Evolutionary conservation across 2,888 invertebrate genomes (phyloP), one percentile per base, ranked within the genome.

Genomic region (Chloroclystis v-ata): DNA sequence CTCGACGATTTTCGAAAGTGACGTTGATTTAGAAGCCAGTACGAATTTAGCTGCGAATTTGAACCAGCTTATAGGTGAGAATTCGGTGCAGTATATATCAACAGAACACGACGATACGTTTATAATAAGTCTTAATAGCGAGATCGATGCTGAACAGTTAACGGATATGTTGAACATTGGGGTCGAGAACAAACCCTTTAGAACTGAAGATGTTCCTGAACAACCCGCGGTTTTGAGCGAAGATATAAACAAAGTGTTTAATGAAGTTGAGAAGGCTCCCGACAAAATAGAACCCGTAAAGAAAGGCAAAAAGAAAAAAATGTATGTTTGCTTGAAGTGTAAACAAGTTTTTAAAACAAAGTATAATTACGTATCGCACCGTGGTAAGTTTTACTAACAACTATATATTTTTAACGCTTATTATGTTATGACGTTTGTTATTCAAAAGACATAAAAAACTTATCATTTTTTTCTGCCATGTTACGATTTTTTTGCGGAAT

Each of bases 101-200:
- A 86, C 87, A 0, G 87, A 87, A 47, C 78, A 87, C 8, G 87
- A 86, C 49, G 87, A 87, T 50, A 87, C 83, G 0, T 87, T 87
- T 58, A 86, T 87, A 20, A 87, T 87, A 37, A 85, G 83, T 65
- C 69, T 87, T 10, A 80, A 82, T 45, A 84, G 82, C 59, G 83
- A 79, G 59, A 86, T 86, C 30, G 88, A 87, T 56, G 83, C 88
- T 0, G 82, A 75, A 44, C 82, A 84, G 52, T 52, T 87, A 28
- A 80, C 79, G 0, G 87, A 86, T 45, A 82, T 87, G 83, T 59
- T 87, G 25, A 87, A 87, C 53, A 83, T 86, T 37, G 84, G 74
- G 1, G 73, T 40, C 12, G 46, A 44, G 32, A 30, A 10, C 4
- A 46, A 46, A 38, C 13, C 33, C 1, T 32, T 42, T 4, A 20